Evolutionary conservation across 2,113 vertebrate species (phyloP).

Genomic region (Epinephelus fuscoguttatus): DNA sequence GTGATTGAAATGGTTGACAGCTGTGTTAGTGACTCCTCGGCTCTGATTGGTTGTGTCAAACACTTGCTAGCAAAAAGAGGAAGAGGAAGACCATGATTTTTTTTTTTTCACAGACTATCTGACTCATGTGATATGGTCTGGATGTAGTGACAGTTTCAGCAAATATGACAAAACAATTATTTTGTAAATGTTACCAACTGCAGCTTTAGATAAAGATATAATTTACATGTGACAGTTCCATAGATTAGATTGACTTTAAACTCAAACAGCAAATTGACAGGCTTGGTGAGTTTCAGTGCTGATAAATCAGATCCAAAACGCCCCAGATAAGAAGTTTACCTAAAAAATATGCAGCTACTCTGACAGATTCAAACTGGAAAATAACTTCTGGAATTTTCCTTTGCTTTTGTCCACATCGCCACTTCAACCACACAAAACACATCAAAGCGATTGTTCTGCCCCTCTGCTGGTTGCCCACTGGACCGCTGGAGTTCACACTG

Average conservation of each 20-base stretch:
- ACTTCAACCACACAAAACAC: background rate
- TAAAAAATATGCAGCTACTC: background rate
- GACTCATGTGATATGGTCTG: too few relatives aligned
- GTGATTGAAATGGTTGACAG: too few relatives aligned
- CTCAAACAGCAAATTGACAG: background rate
- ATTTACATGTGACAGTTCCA: background rate
- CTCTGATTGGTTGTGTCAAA: too few relatives aligned
- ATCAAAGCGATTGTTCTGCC: background rate
- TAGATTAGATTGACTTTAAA: background rate
- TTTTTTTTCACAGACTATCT: too few relatives aligned
- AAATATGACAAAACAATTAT: too few relatives aligned
- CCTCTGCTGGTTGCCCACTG: background rate
- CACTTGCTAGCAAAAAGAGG: too few relatives aligned
- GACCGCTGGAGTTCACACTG: background rate
- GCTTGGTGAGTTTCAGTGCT: background rate
- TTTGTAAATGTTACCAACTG: too few relatives aligned
- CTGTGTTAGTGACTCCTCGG: too few relatives aligned
- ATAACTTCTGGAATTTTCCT: background rate
- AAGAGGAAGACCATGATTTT: too few relatives aligned
- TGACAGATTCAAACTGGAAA: background rate
- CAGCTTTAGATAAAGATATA: too few relatives aligned
- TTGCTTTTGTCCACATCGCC: background rate
- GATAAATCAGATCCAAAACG: background rate
- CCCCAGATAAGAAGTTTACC: background rate
- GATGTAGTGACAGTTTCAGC: too few relatives aligned